Evolutionary conservation across 2,888 invertebrate genomes (phyloP), one percentile per base, ranked within the genome.

Genomic region (Gnatocerus cornutus): DNA sequence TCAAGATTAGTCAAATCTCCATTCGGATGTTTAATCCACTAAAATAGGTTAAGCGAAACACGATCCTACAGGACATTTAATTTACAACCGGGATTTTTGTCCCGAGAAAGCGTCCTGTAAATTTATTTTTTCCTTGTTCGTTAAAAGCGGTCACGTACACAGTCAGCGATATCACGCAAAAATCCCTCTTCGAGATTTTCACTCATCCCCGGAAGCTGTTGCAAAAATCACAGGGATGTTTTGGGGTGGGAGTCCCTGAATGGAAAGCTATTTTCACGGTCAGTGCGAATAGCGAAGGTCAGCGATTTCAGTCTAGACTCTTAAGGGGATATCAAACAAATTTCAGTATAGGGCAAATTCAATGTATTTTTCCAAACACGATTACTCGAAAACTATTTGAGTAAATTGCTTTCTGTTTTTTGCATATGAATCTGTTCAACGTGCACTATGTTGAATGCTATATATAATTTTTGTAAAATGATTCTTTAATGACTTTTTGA

Each of bases 201-300:
- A 37, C 37, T 8, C 37, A 37, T n/a, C 37, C 8, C 37, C 37
- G 37, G 37, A n/a, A n/a, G 37, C 37, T n/a, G 37, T 37, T 37
- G n/a, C 9, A 37, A 37, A 37, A n/a, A 37, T 37, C 7, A 7
- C 1, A 37, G 37, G 37, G 37, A 21, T 37, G n/a, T 8, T 5
- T 37, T 37, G 37, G 27, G 27, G 27, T 12, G 12, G 43, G 8
- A 4, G 16, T 46, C 27, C 33, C 16, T 16, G 43, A 58, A 43
- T 45, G 43, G n/a, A 58, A 16, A 59, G 45, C 45, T 13, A 59
- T 59, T 59, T 59, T 59, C 59, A 59, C 59, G 59, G 59, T 37
- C 59, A 37, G 30, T 41, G 39, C 29, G 27, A 56, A 56, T 16
- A 46, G 59, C 59, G 21, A 59, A 59, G 59, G 59, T 59, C 59